Base-by-base conservation (phyloP, 2,888 invertebrate species). In the Empis stercorea region DNA sequence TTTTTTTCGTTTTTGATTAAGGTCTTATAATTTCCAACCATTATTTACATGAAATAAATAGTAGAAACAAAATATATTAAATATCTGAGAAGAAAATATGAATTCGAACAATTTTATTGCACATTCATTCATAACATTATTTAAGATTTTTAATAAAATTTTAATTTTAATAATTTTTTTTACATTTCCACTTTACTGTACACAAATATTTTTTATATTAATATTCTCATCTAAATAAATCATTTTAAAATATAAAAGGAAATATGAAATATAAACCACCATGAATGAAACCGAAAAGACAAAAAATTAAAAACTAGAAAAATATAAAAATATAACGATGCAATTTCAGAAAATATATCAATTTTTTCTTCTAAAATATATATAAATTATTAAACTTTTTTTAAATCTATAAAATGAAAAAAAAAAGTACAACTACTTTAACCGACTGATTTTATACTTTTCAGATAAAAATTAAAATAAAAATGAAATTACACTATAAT, bases 401-500 rank as follows among this genome's bases (percentile, higher is more conserved):
- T 16, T 6, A 44, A 13, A 36, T 5, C 44, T 34, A 20, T 13
- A 16, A 36, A 13, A 17, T n/a, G 16, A 10, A 34, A 17, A 34
- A n/a, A 51, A 48, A 48, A 48, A 52, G 52, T 51, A 53, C 48
- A 51, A 54, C 49, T 48, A 49, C 49, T 51, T 48, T 47, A 51
- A 45, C 52, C 48, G 54, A 54, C 54, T 54, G 54, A 54, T 54
- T 54, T 54, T 54, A 48, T 52, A 48, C 54, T 52, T 44, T 51
- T 51, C 53, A 51, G 48, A 52, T 50, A 48, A 50, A 49, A 50
- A 41, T 30, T n/a, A 49, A 50, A 49, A 45, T 47, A 50, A 49
- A 50, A 41, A 36, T 10, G 30, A 46, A 44, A 36, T 40, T 27
- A 44, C 15, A 34, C 44, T 49, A 48, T 51, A 51, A 49, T 48